Percentiles rank a stretch among this genome's conserved stretches.
Evolutionary conservation across 2,888 invertebrate species (phyloP).

Genomic region (Anagyrus pseudococci): DNA sequence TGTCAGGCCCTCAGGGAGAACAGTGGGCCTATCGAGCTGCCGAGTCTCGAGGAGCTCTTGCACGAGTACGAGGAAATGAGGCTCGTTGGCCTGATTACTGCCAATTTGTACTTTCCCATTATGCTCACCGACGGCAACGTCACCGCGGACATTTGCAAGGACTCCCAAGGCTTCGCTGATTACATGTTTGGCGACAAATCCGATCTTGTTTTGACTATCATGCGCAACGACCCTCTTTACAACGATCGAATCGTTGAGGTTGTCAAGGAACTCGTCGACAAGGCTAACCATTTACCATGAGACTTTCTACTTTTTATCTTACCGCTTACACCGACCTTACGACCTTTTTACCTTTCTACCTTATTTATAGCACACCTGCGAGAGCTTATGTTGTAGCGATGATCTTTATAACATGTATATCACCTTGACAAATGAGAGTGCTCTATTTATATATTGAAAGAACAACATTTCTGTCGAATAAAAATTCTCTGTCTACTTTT

Average conservation of each 20-base stretch:
- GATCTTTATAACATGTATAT: too few relatives aligned
- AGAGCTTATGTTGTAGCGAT: too few relatives aligned
- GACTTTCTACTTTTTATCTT: too few relatives aligned
- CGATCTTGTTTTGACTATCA: constrained; percentile 42
- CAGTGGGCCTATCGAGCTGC: not conserved
- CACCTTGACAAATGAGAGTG: too few relatives aligned
- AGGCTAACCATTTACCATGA: constrained; percentile 1
- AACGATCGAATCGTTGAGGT: constrained; percentile 42
- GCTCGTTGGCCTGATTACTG: not conserved
- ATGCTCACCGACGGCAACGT: not conserved
- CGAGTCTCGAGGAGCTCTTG: not conserved
- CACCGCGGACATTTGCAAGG: constrained; percentile 38
- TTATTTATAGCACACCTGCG: too few relatives aligned
- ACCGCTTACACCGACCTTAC: too few relatives aligned
- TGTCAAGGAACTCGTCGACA: constrained; percentile 46
- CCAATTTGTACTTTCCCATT: not conserved
- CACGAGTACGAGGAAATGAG: not conserved
- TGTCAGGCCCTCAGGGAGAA: constrained; percentile 30
- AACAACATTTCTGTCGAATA: too few relatives aligned
- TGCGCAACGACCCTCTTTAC: constrained; percentile 45
- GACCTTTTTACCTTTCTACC: too few relatives aligned
- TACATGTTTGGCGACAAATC: constrained; percentile 40
- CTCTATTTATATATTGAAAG: too few relatives aligned
- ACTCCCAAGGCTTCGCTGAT: constrained; percentile 41
- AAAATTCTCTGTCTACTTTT: too few relatives aligned